A percentile compares a stretch with the other conserved stretches of the same genome.
Evolutionary conservation across 1,140 invertebrate species (phyloP).

Genomic region (Drosophila insularis): DNA sequence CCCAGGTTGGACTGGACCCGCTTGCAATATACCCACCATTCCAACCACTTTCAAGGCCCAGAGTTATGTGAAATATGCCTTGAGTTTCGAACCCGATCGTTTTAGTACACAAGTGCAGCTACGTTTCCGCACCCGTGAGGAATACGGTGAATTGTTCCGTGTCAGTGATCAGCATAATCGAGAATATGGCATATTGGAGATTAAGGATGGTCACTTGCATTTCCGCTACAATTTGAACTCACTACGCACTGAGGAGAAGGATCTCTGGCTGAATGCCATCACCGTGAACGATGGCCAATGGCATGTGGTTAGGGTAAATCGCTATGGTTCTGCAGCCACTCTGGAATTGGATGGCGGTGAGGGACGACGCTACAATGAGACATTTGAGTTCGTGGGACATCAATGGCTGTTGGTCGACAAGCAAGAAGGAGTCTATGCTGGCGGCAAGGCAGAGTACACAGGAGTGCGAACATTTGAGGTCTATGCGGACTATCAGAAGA

Average conservation of each 20-base stretch:
- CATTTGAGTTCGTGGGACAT: constrained; percentile 94
- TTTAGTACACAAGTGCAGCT: constrained; percentile 96
- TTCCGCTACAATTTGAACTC: constrained; percentile 97
- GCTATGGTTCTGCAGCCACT: constrained; percentile 96
- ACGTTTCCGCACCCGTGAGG: constrained; percentile 95
- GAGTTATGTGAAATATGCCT: constrained; percentile 97
- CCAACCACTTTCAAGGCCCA: constrained; percentile 94
- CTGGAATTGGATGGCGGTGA: constrained; percentile 97
- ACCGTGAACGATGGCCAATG: constrained; percentile 98
- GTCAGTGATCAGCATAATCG: constrained; percentile 97
- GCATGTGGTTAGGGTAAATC: constrained; percentile 95
- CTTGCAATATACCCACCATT: constrained; percentile 92
- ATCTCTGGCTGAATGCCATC: constrained; percentile 94
- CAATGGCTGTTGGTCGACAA: constrained; percentile 96
- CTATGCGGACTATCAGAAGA: constrained; percentile 96
- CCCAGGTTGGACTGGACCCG: constrained; percentile 94
- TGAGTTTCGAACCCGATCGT: constrained; percentile 96
- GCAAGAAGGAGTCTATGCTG: constrained; percentile 96
- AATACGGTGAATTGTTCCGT: constrained; percentile 94
- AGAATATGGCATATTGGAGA: constrained; percentile 97
- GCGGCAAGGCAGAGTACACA: constrained; percentile 97
- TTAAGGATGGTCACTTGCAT: constrained; percentile 94
- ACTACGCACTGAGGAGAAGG: constrained; percentile 92
- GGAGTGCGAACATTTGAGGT: constrained; percentile 96
- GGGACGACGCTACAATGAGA: constrained; percentile 96